Conservation (phyloP, 2,113 vertebrate species). For the western clawed frog (Xenopus tropicalis) region DNA sequence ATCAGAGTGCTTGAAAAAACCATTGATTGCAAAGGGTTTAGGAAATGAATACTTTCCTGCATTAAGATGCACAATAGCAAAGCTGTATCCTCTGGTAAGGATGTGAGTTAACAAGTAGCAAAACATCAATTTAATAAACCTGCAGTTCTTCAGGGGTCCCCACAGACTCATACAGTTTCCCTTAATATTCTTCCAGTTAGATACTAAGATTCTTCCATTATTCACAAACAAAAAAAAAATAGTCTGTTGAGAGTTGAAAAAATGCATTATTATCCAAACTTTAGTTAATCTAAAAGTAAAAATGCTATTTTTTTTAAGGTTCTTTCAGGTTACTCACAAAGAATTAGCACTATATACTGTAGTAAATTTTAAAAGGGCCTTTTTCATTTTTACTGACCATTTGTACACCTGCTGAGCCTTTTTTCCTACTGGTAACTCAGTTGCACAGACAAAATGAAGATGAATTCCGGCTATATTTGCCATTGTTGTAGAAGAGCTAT, state of each 20-base stretch:
- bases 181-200: too few relatives aligned
- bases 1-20: too few relatives aligned
- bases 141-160: background rate
- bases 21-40: too few relatives aligned
- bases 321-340: constrained; percentile 21
- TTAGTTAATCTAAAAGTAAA: background rate
- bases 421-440: constrained; percentile 10
- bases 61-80: background rate
- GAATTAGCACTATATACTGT: constrained; percentile 31
- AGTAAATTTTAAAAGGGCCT: constrained; percentile 15
- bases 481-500: constrained; percentile 40
- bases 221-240: background rate
- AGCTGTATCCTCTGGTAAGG: background rate
- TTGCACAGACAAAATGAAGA: constrained; percentile 34
- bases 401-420: constrained; percentile 30
- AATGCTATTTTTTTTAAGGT: background rate
- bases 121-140: too few relatives aligned
- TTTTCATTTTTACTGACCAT: constrained; percentile 25
- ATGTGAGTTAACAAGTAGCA: background rate
- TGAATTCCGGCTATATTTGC: constrained; percentile 23
- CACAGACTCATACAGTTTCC: background rate
- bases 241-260: background rate
- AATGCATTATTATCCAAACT: background rate
- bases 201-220: background rate
- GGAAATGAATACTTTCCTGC: too few relatives aligned